Evolutionary conservation across 1,140 invertebrate genomes (phyloP), one percentile per base, ranked within the genome.

Genomic region (Drosophila neocordata): DNA sequence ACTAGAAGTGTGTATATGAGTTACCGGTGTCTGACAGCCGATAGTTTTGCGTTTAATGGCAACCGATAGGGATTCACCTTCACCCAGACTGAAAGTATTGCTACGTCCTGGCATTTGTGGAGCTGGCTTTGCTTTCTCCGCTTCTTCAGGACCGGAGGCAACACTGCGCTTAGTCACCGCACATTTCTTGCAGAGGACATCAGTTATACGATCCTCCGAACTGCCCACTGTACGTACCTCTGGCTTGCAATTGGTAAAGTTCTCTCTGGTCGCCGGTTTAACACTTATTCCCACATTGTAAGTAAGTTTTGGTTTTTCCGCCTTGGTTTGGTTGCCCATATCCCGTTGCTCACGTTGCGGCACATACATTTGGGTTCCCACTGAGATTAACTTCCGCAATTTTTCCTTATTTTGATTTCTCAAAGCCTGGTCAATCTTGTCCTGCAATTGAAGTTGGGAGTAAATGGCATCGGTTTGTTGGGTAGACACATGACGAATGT

Each of bases 171-270:
- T 93, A 27, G 66, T 65, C 0, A 91, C 73, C 12, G 87, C 91
- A 80, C 94, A 94, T 82, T 92, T 93, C 11, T 92, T 91, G 83
- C 94, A 94, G 11, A 92, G 72, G 20, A 91, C 83, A 61, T 93
- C 92, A 44, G 83, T 83, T 15, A 93, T 83, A 3, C 88, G 92
- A 61, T 92, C 90, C 27, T 93, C 92, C 3, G 93, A 93, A 65
- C 91, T 85, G 53, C 92, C 94, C 35, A 93, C 78, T 53, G 92
- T 92, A 41, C 89, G 84, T 3, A 88, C 89, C 55, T 91, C 90
- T 18, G 92, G 91, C 48, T 81, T 88, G 66, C 92, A 92, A 57
- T 89, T 91, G 38, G 92, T 79, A 51, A 74, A 89, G 58, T 79
- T 79, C 20, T 93, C 93, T 1, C 83, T 51, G 2, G 73, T 80